Conservation (phyloP, 2,113 vertebrate genomes). For the Myotis yumanensis region DNA sequence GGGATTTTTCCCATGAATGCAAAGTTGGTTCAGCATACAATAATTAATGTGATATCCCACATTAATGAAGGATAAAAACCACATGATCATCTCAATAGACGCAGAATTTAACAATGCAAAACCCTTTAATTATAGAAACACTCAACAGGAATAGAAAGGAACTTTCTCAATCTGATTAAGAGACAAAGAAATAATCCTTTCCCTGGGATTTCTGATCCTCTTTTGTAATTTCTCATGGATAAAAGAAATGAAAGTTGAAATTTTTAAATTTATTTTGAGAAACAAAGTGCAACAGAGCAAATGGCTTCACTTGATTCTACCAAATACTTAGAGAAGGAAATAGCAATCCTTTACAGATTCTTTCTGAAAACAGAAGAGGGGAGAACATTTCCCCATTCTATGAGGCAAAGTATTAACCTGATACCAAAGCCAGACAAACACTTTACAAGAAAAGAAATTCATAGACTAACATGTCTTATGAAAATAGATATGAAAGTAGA, state of each 20-base stretch:
- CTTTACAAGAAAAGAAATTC: not conserved
- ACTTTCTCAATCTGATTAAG: not conserved
- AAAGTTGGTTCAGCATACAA: not conserved
- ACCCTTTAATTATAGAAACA: not conserved
- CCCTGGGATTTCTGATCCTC: not conserved
- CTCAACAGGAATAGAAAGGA: not conserved
- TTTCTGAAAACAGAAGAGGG: not conserved
- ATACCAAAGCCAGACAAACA: not conserved
- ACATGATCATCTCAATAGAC: not conserved
- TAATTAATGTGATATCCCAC: not conserved
- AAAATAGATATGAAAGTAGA: conserved; percentile 17
- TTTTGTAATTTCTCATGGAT: not conserved
- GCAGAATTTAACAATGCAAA: not conserved
- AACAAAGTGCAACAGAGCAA: not conserved
- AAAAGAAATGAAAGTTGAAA: not conserved
- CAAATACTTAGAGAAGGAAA: not conserved
- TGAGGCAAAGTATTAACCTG: not conserved
- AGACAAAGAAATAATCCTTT: not conserved
- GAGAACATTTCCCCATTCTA: not conserved
- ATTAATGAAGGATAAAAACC: not conserved
- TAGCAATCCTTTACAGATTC: not conserved
- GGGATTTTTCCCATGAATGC: not conserved
- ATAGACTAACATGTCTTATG: not conserved
- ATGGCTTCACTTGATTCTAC: not conserved
- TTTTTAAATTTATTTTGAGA: not conserved